phyloP scores from a whole-genome alignment of 2,113 vertebrate genomes.

The Nothobranchius furzeri region DNA sequence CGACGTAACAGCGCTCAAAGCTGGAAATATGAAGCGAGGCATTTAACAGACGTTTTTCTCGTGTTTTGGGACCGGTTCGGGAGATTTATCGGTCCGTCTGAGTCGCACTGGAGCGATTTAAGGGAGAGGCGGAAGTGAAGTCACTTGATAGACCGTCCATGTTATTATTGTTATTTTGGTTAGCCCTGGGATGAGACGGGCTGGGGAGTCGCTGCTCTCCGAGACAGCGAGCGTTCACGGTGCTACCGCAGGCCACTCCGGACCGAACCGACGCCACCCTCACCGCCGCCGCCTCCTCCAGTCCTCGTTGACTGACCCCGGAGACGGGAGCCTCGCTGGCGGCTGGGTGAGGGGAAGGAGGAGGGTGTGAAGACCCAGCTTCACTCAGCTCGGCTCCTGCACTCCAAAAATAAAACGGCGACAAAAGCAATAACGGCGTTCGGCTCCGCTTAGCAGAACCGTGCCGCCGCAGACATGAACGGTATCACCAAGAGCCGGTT shows the following conservation, averaged over 20 bases:
- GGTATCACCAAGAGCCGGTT: constrained; percentile 84
- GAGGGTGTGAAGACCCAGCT: constrained; percentile 63
- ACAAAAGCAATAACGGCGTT: constrained; percentile 65
- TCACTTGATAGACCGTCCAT: constrained; percentile 83
- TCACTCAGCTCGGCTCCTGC: constrained; percentile 53
- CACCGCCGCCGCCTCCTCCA: constrained; percentile 34
- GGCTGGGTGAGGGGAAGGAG: constrained; percentile 44
- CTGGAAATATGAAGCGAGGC: neutral
- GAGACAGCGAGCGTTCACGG: constrained; percentile 55
- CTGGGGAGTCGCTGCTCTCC: constrained; percentile 63
- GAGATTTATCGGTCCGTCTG: constrained; percentile 28
- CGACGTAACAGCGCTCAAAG: constrained; percentile 15
- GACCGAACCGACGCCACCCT: constrained; percentile 47
- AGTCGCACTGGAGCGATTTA: constrained; percentile 64
- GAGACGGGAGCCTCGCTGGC: constrained; percentile 68
- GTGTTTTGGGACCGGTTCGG: constrained; percentile 16
- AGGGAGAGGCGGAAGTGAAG: constrained; percentile 83
- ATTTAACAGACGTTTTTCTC: neutral
- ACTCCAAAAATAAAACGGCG: constrained; percentile 63
- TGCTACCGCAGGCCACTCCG: constrained; percentile 47
- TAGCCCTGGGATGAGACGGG: constrained; percentile 78
- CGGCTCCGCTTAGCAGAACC: constrained; percentile 60
- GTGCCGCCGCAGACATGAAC: constrained; percentile 82
- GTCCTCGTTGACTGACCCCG: constrained; percentile 51
- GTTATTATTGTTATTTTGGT: constrained; percentile 87